Percentiles rank a stretch among this genome's conserved stretches.
phyloP scores from a whole-genome alignment of 1,140 invertebrate genomes.

The Mactra quadrangularis region DNA sequence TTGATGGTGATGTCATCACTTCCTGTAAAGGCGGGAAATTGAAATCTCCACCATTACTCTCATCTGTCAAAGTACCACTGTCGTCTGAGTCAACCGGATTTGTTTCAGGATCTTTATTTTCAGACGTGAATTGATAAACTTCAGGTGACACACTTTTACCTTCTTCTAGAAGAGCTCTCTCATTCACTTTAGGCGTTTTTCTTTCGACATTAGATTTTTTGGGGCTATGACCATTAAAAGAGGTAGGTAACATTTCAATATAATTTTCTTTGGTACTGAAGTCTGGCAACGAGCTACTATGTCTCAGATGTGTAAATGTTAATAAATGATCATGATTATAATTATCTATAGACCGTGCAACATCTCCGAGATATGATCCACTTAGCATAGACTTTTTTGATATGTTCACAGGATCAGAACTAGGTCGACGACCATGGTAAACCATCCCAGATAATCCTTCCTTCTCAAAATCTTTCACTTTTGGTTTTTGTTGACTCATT shows the following conservation, averaged over 20 bases:
- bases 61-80: constrained; percentile 52
- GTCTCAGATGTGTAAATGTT: constrained; percentile 62
- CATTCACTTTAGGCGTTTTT: background rate
- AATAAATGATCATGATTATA: constrained; percentile 57
- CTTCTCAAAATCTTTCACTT: too few species aligned
- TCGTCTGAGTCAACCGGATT: constrained; percentile 36
- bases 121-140: background rate
- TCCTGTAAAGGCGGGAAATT: constrained; percentile 65
- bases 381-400: constrained; percentile 27
- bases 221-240: background rate
- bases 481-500: too few species aligned
- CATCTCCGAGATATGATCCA: constrained; percentile 50
- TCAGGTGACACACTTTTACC: background rate
- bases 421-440: constrained; percentile 23
- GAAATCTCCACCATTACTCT: constrained; percentile 56
- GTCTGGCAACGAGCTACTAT: constrained; percentile 67
- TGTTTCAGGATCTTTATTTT: background rate
- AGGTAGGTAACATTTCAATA: constrained; percentile 40
- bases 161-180: background rate
- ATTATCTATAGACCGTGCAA: constrained; percentile 57
- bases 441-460: background rate
- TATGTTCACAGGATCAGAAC: constrained; percentile 55
- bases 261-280: constrained; percentile 34
- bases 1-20: constrained; percentile 10
- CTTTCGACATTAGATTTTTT: too few species aligned